These are phyloP conservation scores for Platyscapa corneri DNA, from an alignment of 1,140 invertebrate species.

Conservation along the genomic window DNA sequence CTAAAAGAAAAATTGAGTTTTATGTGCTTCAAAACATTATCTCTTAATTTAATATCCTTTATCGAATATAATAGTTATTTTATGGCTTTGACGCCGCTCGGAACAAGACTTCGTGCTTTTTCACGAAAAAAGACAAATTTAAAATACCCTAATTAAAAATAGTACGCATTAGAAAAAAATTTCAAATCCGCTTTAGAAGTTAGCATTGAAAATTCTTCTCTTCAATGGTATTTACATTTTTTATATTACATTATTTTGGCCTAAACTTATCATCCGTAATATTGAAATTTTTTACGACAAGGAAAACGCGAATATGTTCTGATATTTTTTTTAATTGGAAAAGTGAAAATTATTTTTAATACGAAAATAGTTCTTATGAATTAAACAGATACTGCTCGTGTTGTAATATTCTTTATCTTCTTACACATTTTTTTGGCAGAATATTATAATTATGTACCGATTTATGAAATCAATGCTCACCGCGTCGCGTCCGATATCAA, in stretches of 20 bases:
- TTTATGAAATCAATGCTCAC: not conserved
- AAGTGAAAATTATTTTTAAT: not conserved
- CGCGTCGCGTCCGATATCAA: slow-evolving; percentile 28
- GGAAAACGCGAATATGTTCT: too few species aligned
- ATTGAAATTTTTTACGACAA: too few species aligned
- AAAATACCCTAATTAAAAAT: not conserved
- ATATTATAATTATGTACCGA: not conserved
- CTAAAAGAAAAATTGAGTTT: slow-evolving; percentile 29
- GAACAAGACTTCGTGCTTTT: not conserved
- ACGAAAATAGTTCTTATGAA: not conserved
- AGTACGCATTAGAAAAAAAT: not conserved
- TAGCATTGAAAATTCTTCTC: not conserved
- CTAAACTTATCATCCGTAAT: too few species aligned
- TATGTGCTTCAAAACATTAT: slow-evolving; percentile 27
- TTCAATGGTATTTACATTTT: too few species aligned
- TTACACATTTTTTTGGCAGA: not conserved
- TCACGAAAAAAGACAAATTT: not conserved
- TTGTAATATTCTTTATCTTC: not conserved
- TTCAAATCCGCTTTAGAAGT: not conserved
- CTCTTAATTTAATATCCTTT: slow-evolving; percentile 13
- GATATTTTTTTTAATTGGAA: too few species aligned
- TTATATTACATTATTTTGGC: too few species aligned
- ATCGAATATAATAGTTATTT: slow-evolving; percentile 21
- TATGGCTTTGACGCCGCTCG: slow-evolving; percentile 24
- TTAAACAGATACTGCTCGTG: not conserved